phyloP scores from a whole-genome alignment of 1,140 invertebrate species.

The Pristionchus pacificus region DNA sequence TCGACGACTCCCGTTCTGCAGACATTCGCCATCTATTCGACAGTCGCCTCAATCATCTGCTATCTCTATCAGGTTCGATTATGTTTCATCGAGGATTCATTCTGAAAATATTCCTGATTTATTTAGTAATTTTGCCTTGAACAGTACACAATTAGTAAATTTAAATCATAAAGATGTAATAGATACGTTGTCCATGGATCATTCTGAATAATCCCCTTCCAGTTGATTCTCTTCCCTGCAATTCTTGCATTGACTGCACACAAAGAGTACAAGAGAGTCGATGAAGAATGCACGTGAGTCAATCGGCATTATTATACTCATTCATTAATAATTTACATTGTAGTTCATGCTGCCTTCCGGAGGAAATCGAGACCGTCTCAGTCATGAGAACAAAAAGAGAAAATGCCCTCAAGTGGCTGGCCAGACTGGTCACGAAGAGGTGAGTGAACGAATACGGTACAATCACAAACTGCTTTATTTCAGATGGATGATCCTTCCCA shows the following conservation, averaged over 20 bases:
- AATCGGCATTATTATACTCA: background rate
- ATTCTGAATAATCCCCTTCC: no score
- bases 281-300: constrained; percentile 4
- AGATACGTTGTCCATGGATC: no score
- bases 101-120: background rate
- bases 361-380: constrained; percentile 26
- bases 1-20: constrained; percentile 79
- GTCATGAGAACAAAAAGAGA: background rate
- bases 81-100: no score
- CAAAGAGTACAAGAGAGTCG: constrained; percentile 64
- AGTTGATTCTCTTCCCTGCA: constrained; percentile 82
- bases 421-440: constrained; percentile 16
- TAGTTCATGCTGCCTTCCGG: constrained; percentile 20
- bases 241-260: constrained; percentile 77
- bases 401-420: constrained; percentile 16
- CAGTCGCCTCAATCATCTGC: constrained; percentile 81
- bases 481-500: constrained; percentile 7
- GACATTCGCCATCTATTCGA: constrained; percentile 72
- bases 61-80: constrained; percentile 84
- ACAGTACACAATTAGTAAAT: no score
- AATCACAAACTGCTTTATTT: constrained; percentile 9
- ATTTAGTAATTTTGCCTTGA: no score
- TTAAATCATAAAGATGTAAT: no score
- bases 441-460: constrained; percentile 8
- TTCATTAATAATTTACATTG: background rate